Base-by-base conservation (phyloP, 2,113 vertebrate genomes). In the Enhydra lutris region DNA sequence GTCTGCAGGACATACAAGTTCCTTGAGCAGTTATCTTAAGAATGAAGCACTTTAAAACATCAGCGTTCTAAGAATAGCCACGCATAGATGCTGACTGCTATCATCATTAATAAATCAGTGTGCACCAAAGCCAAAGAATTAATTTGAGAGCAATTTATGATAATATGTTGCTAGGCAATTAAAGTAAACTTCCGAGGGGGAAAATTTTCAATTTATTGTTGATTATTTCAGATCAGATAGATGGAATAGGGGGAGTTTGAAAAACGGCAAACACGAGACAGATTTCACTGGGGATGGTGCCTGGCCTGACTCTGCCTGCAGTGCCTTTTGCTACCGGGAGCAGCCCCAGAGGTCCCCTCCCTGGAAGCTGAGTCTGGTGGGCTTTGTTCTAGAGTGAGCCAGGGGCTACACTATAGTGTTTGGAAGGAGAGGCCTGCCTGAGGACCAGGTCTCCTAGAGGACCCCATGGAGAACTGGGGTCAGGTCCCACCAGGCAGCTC, bases 141-240 rank as follows among this genome's bases (percentile, higher is more conserved):
- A 95, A 98, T 97, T 96, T 78, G n/a, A 94, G 87, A 96, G 89
- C 86, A 95, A 76, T 97, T 96, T 94, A 89, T 97, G 82, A 93
- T 76, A 86, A 92, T 61, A 92, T 78, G 95, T 93, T 97, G 92
- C 95, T 91, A 97, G 91, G 95, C 95, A 92, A 97, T 98, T 98
- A 95, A 95, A 96, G 96, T 97, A 96, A 97, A 95, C 83, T 91
- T 97, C 82, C 0, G 0, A 93, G 65, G 65, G 61, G 23, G 3
- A 3, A 23, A 81, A 18, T 1, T 4, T 50, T 74, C 10, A 52
- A 85, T 76, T 76, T 76, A 74, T 39, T 18, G 1, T 82, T 95
- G 61, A 91, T 95, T 80, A 91, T 87, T 91, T 96, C 92, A 86
- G 69, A 89, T 80, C 31, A 85, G 76, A 95, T 89, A 69, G 87